Evolutionary conservation across 2,113 vertebrate genomes (phyloP).

Genomic region (Lates calcarifer): DNA sequence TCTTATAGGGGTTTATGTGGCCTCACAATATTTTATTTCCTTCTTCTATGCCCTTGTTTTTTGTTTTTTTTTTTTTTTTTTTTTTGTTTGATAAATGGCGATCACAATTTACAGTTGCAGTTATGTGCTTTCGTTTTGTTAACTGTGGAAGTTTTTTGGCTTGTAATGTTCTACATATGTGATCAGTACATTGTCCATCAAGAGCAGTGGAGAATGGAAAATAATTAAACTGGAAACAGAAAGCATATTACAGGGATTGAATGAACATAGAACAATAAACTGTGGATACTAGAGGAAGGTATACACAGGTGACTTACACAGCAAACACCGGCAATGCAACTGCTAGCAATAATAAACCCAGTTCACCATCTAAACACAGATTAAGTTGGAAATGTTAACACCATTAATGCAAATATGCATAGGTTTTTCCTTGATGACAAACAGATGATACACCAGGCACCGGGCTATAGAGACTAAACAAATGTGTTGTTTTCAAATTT

Average conservation of each 20-base stretch:
- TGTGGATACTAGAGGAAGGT: constrained; percentile 21
- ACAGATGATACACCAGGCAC: constrained; percentile 60
- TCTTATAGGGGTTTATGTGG: not conserved
- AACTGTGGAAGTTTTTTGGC: not conserved
- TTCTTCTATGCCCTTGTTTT: not conserved
- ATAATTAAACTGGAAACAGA: constrained; percentile 35
- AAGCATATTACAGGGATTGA: constrained; percentile 28
- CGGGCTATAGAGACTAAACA: constrained; percentile 57
- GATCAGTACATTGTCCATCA: not conserved
- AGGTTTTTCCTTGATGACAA: constrained; percentile 55
- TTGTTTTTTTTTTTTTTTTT: not conserved
- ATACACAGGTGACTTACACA: constrained; percentile 39
- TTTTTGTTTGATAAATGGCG: not conserved
- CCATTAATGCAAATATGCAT: constrained; percentile 55
- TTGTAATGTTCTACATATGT: not conserved
- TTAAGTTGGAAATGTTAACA: constrained; percentile 52
- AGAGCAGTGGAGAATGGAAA: not conserved
- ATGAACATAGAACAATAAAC: constrained; percentile 49
- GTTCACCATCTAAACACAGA: constrained; percentile 35
- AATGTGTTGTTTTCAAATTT: constrained; percentile 60
- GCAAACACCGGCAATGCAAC: constrained; percentile 41
- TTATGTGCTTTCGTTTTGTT: not conserved
- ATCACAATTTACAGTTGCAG: not conserved
- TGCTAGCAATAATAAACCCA: constrained; percentile 62
- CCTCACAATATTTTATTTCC: not conserved